phyloP scores from a whole-genome alignment of 2,888 invertebrate species.

The Shargacucullia verbasci region DNA sequence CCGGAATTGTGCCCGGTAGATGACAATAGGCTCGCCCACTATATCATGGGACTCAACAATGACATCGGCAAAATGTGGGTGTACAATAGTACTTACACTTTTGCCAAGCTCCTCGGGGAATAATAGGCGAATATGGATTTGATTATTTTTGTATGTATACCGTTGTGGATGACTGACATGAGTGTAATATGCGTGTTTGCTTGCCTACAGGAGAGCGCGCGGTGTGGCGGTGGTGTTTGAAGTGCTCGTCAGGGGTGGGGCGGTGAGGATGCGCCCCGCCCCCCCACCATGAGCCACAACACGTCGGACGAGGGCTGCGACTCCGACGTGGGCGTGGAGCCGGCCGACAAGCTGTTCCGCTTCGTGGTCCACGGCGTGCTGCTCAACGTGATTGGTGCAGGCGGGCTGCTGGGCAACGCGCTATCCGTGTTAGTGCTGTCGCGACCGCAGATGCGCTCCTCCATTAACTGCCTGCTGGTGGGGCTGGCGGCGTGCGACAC shows the following conservation, averaged over 20 bases:
- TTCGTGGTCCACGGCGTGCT: constrained; percentile 95
- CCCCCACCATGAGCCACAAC: constrained; percentile 63
- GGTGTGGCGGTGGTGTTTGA: constrained; percentile 29
- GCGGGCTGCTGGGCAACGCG: constrained; percentile 96
- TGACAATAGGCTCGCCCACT: too few relatives aligned
- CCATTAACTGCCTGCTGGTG: constrained; percentile 97
- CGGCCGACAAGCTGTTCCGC: constrained; percentile 90
- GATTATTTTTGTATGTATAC: too few relatives aligned
- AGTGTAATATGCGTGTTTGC: constrained; percentile 1
- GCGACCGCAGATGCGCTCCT: constrained; percentile 98
- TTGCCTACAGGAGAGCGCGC: constrained; percentile 23
- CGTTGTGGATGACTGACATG: too few relatives aligned
- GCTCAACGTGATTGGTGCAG: constrained; percentile 93
- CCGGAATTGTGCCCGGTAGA: too few relatives aligned
- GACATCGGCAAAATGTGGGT: too few relatives aligned
- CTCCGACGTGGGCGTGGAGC: constrained; percentile 77
- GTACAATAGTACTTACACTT: too few relatives aligned
- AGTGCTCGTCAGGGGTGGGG: constrained; percentile 44
- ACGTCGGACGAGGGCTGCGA: constrained; percentile 70
- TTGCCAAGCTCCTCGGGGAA: too few relatives aligned
- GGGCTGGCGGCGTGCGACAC: constrained; percentile 98
- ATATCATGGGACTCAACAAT: too few relatives aligned
- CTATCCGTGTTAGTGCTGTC: constrained; percentile 97
- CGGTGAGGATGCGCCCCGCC: constrained; percentile 39
- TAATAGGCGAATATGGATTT: too few relatives aligned